Evolutionary conservation across 2,888 invertebrate genomes (phyloP).

Genomic region (Erebia ligea): DNA sequence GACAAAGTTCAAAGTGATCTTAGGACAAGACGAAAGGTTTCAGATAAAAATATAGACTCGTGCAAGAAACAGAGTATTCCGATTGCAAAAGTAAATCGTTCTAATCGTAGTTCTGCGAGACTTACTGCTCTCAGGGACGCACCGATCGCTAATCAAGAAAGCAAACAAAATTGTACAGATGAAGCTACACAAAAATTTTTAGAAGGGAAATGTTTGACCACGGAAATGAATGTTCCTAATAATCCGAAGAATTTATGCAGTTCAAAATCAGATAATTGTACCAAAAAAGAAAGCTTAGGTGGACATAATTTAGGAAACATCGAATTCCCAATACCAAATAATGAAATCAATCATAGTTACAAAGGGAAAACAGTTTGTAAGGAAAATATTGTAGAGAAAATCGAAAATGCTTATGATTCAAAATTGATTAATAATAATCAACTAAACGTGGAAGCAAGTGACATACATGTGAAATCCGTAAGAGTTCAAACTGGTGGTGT

Average conservation of each 20-base stretch:
- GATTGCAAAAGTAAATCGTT: neutral
- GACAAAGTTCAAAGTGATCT: neutral
- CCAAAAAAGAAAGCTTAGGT: neutral
- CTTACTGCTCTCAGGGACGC: neutral
- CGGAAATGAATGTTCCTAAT: neutral
- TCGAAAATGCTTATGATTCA: neutral
- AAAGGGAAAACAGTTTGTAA: neutral
- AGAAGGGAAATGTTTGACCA: neutral
- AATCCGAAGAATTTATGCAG: neutral
- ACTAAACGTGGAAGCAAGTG: neutral
- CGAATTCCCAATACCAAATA: neutral
- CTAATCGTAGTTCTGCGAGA: neutral
- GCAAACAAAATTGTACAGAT: neutral
- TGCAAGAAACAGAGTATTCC: neutral
- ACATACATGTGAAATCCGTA: neutral
- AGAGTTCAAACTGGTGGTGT: neutral
- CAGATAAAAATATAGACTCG: neutral
- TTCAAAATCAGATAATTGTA: neutral
- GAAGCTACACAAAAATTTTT: neutral
- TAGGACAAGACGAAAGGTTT: neutral
- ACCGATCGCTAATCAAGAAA: neutral
- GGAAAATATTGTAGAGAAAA: neutral
- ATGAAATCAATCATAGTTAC: neutral
- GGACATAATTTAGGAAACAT: neutral
- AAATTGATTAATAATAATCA: neutral